A percentile compares a stretch with the other conserved stretches of the same genome.
phyloP scores from a whole-genome alignment of 2,888 invertebrate genomes.

The Rotaria socialis region DNA sequence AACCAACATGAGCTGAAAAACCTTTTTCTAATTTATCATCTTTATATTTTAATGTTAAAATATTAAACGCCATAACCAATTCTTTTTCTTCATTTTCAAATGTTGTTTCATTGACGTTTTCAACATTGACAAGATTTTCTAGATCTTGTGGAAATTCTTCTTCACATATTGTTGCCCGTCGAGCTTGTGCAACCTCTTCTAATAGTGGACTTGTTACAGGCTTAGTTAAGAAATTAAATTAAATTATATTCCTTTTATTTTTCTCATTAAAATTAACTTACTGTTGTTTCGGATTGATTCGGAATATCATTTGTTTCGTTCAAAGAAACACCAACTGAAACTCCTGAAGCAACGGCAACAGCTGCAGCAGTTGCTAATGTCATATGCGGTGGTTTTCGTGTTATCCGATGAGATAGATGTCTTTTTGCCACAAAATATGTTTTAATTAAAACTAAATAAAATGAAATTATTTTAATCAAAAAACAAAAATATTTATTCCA shows the following conservation, averaged over 20 bases:
- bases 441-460: not conserved
- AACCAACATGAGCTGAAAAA: not conserved
- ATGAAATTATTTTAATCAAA: not conserved
- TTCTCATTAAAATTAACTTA: not conserved
- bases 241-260: not conserved
- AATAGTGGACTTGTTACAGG: constrained; percentile 21
- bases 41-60: constrained; percentile 19
- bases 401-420: constrained; percentile 30
- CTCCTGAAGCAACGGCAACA: not conserved
- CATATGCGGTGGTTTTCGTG: constrained; percentile 7
- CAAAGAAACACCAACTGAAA: not conserved
- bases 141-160: not conserved
- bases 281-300: not conserved
- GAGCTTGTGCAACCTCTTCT: constrained; percentile 1
- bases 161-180: not conserved
- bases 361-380: constrained; percentile 21
- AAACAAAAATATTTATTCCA: not conserved
- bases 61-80: not conserved
- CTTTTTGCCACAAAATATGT: constrained; percentile 10
- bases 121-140: not conserved
- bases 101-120: not conserved
- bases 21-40: not conserved
- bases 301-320: not conserved
- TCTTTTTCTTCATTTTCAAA: constrained; percentile 31
- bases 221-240: not conserved